Evolutionary conservation across 2,797 vertebrate genomes (phyloP).

Genomic region (Lepidocolaptes lacrymiger): DNA sequence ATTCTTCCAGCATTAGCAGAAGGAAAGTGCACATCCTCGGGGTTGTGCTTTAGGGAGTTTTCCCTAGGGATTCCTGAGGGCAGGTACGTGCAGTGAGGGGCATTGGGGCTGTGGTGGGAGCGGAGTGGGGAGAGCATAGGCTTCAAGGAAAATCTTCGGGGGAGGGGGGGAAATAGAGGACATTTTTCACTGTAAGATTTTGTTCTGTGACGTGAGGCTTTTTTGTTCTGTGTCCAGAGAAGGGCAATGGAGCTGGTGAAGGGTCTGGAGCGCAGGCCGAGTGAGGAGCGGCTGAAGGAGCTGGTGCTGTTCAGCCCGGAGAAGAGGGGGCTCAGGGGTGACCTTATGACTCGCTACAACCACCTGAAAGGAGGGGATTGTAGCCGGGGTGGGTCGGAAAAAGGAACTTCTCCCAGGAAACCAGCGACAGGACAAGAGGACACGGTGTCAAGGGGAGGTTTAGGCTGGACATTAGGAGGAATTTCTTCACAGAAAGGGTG

Average conservation of each 20-base stretch:
- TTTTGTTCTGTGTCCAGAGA: neutral
- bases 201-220: neutral
- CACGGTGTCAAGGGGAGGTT: neutral
- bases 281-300: neutral
- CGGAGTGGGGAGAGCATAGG: fast-evolving
- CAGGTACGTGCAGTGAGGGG: neutral
- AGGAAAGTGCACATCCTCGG: fast-evolving
- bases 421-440: neutral
- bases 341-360: neutral
- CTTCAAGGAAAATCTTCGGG: fast-evolving
- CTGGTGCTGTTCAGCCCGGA: neutral
- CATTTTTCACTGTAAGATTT: neutral
- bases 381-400: fast-evolving
- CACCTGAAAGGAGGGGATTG: too few relatives aligned
- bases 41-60: neutral
- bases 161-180: too few relatives aligned
- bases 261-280: neutral
- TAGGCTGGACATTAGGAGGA: neutral
- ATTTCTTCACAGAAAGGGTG: neutral
- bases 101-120: too few relatives aligned
- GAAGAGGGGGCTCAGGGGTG: neutral
- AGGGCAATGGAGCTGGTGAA: too few relatives aligned
- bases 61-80: fast-evolving
- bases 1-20: neutral
- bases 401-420: neutral